A percentile compares a stretch with the other conserved stretches of the same genome.
These are phyloP conservation scores for Labia minor DNA, from an alignment of 2,888 invertebrate genomes.

Conservation along the genomic window DNA sequence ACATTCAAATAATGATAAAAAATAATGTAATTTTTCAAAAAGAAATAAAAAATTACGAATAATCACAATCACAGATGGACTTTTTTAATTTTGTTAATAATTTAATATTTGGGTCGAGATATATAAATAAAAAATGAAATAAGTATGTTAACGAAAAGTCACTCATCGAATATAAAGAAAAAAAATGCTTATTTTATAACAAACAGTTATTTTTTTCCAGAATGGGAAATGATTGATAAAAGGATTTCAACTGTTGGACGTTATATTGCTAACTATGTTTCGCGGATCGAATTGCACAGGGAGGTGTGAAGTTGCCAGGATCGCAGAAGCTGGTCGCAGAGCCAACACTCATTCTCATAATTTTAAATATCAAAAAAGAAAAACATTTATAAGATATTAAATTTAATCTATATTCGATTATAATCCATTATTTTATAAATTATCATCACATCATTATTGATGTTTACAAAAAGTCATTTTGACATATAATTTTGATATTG, in stretches of 20 bases:
- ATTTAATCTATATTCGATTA: too few species aligned
- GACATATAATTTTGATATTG: too few species aligned
- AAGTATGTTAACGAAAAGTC: not conserved
- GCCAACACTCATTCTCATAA: too few species aligned
- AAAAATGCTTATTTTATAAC: too few species aligned
- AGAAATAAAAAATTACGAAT: not conserved
- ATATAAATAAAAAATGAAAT: not conserved
- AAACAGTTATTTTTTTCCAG: too few species aligned
- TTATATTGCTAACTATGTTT: not conserved
- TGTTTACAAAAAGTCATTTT: too few species aligned
- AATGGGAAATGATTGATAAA: too few species aligned
- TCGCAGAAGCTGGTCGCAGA: not conserved
- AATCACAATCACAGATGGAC: not conserved
- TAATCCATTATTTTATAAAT: too few species aligned
- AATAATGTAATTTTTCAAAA: not conserved
- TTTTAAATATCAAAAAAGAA: too few species aligned
- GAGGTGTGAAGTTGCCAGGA: not conserved
- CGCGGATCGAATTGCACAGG: not conserved
- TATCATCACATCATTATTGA: too few species aligned
- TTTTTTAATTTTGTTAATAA: not conserved
- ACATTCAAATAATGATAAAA: not conserved
- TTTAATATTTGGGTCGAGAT: not conserved
- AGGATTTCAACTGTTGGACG: too few species aligned
- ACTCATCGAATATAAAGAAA: not conserved
- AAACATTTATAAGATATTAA: too few species aligned